phyloP scores from a whole-genome alignment of 2,888 invertebrate genomes.

The Trichopoda pennipes region DNA sequence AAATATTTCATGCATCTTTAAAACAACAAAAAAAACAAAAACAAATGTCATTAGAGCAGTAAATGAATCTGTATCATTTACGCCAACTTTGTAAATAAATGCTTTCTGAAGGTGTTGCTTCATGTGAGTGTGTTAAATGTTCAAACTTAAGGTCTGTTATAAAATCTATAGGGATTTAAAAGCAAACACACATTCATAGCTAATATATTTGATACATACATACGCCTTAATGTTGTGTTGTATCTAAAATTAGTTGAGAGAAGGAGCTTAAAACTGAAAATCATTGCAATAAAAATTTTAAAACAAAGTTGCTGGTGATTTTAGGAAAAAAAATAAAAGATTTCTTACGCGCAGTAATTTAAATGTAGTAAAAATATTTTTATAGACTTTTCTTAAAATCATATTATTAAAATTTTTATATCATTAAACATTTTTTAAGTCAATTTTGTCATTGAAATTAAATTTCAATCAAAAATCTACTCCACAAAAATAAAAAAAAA shows the following conservation, averaged over 20 bases:
- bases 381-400: neutral
- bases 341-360: neutral
- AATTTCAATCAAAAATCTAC: too few relatives aligned
- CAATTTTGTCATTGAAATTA: neutral
- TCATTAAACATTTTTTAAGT: neutral
- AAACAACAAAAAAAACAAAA: neutral
- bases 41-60: neutral
- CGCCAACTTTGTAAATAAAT: constrained; percentile 13
- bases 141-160: constrained; percentile 45
- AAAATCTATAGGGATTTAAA: constrained; percentile 39
- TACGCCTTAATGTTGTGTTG: neutral
- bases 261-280: constrained; percentile 20
- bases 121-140: constrained; percentile 1
- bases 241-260: constrained; percentile 47
- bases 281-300: constrained; percentile 3
- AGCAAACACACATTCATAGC: neutral
- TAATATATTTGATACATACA: too few relatives aligned
- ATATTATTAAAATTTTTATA: neutral
- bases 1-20: constrained; percentile 16
- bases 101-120: neutral
- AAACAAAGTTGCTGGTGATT: constrained; percentile 26
- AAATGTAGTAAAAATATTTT: neutral
- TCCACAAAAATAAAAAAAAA: too few relatives aligned
- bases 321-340: neutral
- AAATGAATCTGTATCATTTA: neutral